Conservation (phyloP, 2,888 invertebrate species). For the Callyntrura guangdongensis region DNA sequence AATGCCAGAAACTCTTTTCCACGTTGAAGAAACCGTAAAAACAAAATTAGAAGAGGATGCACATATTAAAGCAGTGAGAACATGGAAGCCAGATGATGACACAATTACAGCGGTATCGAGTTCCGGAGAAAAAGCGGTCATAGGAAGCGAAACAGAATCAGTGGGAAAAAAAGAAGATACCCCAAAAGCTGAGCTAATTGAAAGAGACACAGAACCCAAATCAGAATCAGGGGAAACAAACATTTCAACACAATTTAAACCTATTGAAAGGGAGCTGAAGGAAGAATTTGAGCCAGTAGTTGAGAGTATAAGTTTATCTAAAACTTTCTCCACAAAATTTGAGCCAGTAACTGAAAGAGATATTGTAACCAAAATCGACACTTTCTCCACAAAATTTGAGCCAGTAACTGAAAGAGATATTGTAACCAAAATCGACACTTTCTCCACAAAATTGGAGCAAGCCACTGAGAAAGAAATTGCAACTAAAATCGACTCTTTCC, state of each 20-base stretch:
- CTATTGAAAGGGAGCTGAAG: neutral
- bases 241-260: neutral
- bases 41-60: constrained; percentile 78
- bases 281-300: no score
- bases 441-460: no score
- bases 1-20: constrained; percentile 72
- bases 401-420: no score
- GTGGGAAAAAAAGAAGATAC: neutral
- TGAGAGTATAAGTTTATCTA: no score
- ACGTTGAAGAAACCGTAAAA: constrained; percentile 74
- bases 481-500: no score
- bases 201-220: neutral
- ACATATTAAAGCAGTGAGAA: constrained; percentile 64
- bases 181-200: neutral
- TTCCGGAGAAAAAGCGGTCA: neutral
- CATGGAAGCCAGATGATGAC: constrained; percentile 73
- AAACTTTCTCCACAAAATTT: no score
- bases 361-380: no score
- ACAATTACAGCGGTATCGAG: neutral
- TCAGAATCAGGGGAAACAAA: neutral
- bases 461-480: no score
- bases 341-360: no score
- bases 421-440: no score
- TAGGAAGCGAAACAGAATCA: neutral
- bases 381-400: no score